Percentiles rank a stretch among this genome's conserved stretches.
Conservation (phyloP, 2,888 invertebrate species). For the Agonopterix heracliana region DNA sequence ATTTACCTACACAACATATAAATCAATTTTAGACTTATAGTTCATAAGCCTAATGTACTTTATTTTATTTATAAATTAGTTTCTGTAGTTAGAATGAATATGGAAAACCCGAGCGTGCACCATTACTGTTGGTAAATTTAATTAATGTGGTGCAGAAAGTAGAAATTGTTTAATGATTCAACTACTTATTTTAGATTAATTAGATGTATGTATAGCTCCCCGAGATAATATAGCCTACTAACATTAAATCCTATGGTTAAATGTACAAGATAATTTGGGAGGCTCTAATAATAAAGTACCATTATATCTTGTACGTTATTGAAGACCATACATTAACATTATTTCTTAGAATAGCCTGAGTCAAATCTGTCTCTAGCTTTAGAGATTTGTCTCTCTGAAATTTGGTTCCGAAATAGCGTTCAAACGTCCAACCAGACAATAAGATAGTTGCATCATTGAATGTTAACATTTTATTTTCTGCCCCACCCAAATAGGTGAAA, state of each 20-base stretch:
- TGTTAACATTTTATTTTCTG: constrained; percentile 70
- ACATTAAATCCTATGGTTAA: not conserved
- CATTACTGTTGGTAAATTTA: constrained; percentile 32
- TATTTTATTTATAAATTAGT: too few relatives aligned
- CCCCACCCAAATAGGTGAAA: constrained; percentile 81
- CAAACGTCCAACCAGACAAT: constrained; percentile 7
- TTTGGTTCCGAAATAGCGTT: too few relatives aligned
- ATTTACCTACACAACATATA: too few relatives aligned
- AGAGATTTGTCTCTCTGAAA: too few relatives aligned
- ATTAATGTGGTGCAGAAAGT: constrained; percentile 63
- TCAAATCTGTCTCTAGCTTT: too few relatives aligned
- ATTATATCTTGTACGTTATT: too few relatives aligned
- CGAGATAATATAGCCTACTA: not conserved
- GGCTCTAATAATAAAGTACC: too few relatives aligned
- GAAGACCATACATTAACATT: too few relatives aligned
- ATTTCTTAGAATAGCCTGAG: too few relatives aligned
- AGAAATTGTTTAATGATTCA: constrained; percentile 70
- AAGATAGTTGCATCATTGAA: constrained; percentile 74
- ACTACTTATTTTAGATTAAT: constrained; percentile 44
- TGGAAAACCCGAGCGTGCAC: constrained; percentile 63
- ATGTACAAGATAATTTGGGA: too few relatives aligned
- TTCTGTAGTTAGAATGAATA: not conserved
- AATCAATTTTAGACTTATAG: too few relatives aligned
- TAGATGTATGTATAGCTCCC: not conserved
- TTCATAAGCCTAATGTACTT: too few relatives aligned